Conservation (phyloP, 2,888 invertebrate species). For the Drosophila incognita region DNA sequence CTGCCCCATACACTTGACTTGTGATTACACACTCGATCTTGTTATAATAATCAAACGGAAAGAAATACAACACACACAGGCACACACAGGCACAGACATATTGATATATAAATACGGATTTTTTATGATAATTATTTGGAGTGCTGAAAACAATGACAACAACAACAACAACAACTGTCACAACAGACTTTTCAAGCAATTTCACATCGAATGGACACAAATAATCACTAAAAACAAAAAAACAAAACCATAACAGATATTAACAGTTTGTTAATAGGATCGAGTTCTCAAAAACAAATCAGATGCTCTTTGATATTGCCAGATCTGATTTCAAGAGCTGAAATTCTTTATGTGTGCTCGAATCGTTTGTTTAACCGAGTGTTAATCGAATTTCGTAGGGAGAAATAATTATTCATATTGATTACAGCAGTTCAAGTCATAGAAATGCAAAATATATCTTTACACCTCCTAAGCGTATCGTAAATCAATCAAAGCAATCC, state of each 20-base stretch:
- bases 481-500: conserved; percentile 56
- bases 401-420: conserved; percentile 3
- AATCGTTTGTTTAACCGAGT: conserved; percentile 10
- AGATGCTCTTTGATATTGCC: neutral
- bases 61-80: conserved; percentile 51
- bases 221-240: neutral
- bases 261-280: neutral
- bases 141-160: conserved; percentile 66
- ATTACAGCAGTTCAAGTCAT: conserved; percentile 11
- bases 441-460: conserved; percentile 34
- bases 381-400: conserved; percentile 1
- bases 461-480: conserved; percentile 43
- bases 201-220: conserved; percentile 3
- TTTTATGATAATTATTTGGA: conserved; percentile 77
- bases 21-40: conserved; percentile 74
- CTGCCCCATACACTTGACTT: conserved; percentile 32
- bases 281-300: neutral
- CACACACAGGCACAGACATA: conserved; percentile 38
- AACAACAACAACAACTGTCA: conserved; percentile 39
- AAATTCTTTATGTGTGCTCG: neutral
- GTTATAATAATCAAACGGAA: conserved; percentile 67
- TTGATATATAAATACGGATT: conserved; percentile 54
- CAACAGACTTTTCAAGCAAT: conserved; percentile 24
- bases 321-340: neutral
- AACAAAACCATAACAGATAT: neutral